Evolutionary conservation across 1,140 invertebrate species (phyloP), one percentile per base, ranked within the genome.

Genomic region (Drosophila asahinai): DNA sequence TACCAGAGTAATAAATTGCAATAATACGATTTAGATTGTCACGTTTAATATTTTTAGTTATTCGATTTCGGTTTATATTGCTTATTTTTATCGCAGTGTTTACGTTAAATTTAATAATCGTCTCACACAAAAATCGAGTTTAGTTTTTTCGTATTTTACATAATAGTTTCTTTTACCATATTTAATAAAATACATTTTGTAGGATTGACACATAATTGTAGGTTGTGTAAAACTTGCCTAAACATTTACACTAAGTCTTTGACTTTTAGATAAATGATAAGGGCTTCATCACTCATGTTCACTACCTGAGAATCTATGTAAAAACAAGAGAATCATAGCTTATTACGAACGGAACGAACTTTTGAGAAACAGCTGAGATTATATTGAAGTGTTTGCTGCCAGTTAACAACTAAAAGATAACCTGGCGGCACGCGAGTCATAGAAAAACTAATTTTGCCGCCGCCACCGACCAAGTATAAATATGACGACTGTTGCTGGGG

Each of bases 361-460:
- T 9, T 57, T 3, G 12, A 66, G 62, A 36, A 42, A 55, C 60
- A 33, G 60, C 47, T 54, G 48, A 45, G 43, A 6, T 25, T n/a
- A 52, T 15, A 43, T 60, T 9, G 17, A 43, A 62, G 42, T 49
- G 14, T 22, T 40, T 52, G 22, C 63, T 63, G 47, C 36, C 77
- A 73, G 49, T 63, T 70, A 61, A 47, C 15, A 62, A 82, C 48
- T 81, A 81, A 61, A 40, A 51, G 67, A 84, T 84, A 89, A 89
- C 86, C 72, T 89, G 61, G 78, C 82, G 58, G 73, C 65, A 64
- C 90, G 89, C 90, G 81, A 81, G 89, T 72, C 82, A 80, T 86
- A 82, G 90, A 86, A 89, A 91, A 91, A 91, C 89, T 91, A 91
- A 91, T 91, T 89, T 89, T 76, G 80, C 87, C 82, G 74, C 74